Conservation (phyloP, 2,888 invertebrate species). For the Phymatocera aterrima region DNA sequence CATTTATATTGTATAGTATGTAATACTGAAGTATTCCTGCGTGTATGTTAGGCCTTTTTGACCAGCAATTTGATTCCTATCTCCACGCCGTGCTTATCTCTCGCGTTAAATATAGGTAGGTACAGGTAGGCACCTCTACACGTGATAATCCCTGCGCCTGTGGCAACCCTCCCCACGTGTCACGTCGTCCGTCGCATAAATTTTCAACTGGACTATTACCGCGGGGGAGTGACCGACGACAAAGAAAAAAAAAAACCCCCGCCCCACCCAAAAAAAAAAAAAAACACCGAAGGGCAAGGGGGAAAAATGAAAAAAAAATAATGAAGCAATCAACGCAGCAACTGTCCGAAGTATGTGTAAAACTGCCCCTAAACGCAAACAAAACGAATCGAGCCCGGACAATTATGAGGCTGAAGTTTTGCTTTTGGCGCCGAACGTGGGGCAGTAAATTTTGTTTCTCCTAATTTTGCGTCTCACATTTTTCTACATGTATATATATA, state of each 20-base stretch:
- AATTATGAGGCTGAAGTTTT: too few relatives aligned
- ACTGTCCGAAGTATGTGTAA: neutral
- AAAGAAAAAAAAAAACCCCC: neutral
- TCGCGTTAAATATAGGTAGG: neutral
- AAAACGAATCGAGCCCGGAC: too few relatives aligned
- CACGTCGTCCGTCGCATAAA: conserved; percentile 32
- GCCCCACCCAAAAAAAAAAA: neutral
- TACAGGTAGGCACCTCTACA: too few relatives aligned
- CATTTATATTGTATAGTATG: too few relatives aligned
- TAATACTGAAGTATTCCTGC: too few relatives aligned
- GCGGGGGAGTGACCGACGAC: neutral
- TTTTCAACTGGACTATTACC: conserved; percentile 9
- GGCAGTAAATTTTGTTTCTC: too few relatives aligned
- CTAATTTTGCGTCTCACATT: too few relatives aligned
- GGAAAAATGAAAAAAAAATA: neutral
- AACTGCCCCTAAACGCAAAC: neutral
- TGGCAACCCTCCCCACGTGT: conserved; percentile 12
- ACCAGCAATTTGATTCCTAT: conserved; percentile 9
- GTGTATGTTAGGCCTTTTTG: neutral
- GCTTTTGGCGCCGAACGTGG: too few relatives aligned
- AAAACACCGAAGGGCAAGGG: neutral
- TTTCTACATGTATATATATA: too few relatives aligned
- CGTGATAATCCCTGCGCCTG: conserved; percentile 14
- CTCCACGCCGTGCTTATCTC: neutral
- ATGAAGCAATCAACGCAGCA: conserved; percentile 29